A percentile compares a stretch with the other conserved stretches of the same genome.
Conservation (phyloP, 1,140 invertebrate genomes). For the Colletes gigas region DNA sequence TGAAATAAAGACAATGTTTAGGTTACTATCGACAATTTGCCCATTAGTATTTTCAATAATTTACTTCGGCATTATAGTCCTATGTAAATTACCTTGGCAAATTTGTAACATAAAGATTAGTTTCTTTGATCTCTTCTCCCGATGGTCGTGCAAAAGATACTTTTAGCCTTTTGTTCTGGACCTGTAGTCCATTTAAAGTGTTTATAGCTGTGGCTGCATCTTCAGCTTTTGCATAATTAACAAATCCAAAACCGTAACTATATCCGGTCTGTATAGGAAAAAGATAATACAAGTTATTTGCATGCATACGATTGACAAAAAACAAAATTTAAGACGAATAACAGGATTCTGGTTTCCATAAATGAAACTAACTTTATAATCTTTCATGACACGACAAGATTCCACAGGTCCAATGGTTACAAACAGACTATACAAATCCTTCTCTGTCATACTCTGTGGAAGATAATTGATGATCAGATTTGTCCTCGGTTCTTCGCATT, state of each 20-base stretch:
- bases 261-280: conserved; percentile 89
- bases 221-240: conserved; percentile 92
- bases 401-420: conserved; percentile 92
- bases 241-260: conserved; percentile 98
- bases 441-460: conserved; percentile 95
- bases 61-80: background rate
- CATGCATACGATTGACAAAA: background rate
- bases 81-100: conserved; percentile 87
- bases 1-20: conserved; percentile 67
- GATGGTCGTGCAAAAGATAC: conserved; percentile 95
- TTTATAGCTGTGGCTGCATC: conserved; percentile 93
- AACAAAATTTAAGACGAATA: background rate
- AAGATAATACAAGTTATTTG: conserved; percentile 20
- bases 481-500: conserved; percentile 81
- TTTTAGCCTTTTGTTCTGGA: conserved; percentile 88
- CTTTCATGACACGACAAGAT: conserved; percentile 95
- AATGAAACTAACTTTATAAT: conserved; percentile 86
- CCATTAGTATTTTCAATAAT: background rate
- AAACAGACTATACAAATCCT: conserved; percentile 94
- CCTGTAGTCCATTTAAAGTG: conserved; percentile 92
- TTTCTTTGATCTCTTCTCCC: conserved; percentile 96
- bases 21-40: background rate
- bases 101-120: conserved; percentile 96
- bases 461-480: conserved; percentile 98
- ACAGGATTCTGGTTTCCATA: background rate